Percentiles rank a stretch among this genome's conserved stretches.
These are phyloP conservation scores for Drosophila leonis DNA, from an alignment of 2,888 invertebrate species.

Conservation along the genomic window DNA sequence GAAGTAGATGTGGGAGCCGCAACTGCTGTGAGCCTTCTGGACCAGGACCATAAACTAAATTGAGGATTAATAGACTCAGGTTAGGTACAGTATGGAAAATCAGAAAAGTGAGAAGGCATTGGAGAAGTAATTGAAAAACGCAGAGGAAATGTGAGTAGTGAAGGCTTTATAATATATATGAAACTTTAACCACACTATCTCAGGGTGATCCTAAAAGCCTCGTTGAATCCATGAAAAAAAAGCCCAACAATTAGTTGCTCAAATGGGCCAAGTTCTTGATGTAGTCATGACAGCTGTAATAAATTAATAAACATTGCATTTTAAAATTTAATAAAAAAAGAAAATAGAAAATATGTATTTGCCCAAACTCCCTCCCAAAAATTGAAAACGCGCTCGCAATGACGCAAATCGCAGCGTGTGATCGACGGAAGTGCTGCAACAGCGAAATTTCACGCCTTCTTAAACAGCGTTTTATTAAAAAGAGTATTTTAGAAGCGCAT, in stretches of 20 bases:
- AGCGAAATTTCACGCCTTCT: slow-evolving; percentile 80
- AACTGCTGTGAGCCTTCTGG: slow-evolving; percentile 32
- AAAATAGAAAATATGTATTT: slow-evolving; percentile 25
- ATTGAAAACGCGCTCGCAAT: slow-evolving; percentile 28
- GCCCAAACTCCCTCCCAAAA: slow-evolving; percentile 6
- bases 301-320: slow-evolving; percentile 60
- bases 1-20: slow-evolving; percentile 38
- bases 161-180: neutral
- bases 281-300: slow-evolving; percentile 47
- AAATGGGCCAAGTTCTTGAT: neutral
- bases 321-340: slow-evolving; percentile 60
- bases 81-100: neutral
- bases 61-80: slow-evolving; percentile 31
- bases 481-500: slow-evolving; percentile 58
- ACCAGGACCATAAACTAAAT: slow-evolving; percentile 23
- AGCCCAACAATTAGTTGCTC: slow-evolving; percentile 8
- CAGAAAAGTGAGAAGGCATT: neutral
- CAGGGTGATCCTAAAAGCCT: too few relatives aligned
- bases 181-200: neutral
- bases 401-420: slow-evolving; percentile 57
- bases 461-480: slow-evolving; percentile 81
- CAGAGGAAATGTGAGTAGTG: neutral
- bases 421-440: slow-evolving; percentile 64
- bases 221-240: neutral
- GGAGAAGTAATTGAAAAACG: neutral